Evolutionary conservation across 2,888 invertebrate species (phyloP).

Genomic region (Polyploca ridens): DNA sequence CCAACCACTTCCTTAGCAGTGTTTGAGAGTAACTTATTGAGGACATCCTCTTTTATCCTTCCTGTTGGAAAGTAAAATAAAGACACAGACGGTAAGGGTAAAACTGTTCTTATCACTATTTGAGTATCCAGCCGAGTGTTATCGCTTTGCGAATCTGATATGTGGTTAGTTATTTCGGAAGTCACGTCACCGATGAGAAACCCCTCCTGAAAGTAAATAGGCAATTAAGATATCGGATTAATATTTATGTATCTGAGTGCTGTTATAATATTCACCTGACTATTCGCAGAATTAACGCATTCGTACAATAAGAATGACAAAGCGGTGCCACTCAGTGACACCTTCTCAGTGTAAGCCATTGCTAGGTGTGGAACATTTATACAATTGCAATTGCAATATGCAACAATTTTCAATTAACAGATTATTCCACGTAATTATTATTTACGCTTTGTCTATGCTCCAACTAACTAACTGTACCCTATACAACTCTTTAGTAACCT

Average conservation of each 20-base stretch:
- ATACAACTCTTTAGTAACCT: not conserved
- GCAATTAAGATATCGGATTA: not conserved
- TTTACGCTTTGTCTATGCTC: too few relatives aligned
- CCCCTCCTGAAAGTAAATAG: constrained; percentile 77
- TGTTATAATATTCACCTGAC: constrained; percentile 77
- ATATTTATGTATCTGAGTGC: not conserved
- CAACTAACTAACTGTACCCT: not conserved
- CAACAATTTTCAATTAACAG: not conserved
- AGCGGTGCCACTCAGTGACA: constrained; percentile 85
- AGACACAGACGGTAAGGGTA: constrained; percentile 84
- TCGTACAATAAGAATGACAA: constrained; percentile 88
- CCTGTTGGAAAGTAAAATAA: constrained; percentile 85
- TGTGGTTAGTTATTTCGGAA: constrained; percentile 86
- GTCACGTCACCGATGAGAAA: constrained; percentile 87
- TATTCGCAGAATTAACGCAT: constrained; percentile 84
- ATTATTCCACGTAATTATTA: not conserved
- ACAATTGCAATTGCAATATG: constrained; percentile 20
- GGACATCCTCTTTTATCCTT: constrained; percentile 80
- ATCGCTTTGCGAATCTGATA: constrained; percentile 88
- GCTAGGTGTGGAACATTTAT: constrained; percentile 51
- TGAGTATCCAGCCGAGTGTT: constrained; percentile 85
- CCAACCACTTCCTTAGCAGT: constrained; percentile 85
- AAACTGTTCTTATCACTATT: constrained; percentile 85
- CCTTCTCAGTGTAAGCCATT: constrained; percentile 71
- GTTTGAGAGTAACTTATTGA: constrained; percentile 79